Evolutionary conservation across 2,888 invertebrate species (phyloP), one percentile per base, ranked within the genome.

Genomic region (Aethes cnicana): DNA sequence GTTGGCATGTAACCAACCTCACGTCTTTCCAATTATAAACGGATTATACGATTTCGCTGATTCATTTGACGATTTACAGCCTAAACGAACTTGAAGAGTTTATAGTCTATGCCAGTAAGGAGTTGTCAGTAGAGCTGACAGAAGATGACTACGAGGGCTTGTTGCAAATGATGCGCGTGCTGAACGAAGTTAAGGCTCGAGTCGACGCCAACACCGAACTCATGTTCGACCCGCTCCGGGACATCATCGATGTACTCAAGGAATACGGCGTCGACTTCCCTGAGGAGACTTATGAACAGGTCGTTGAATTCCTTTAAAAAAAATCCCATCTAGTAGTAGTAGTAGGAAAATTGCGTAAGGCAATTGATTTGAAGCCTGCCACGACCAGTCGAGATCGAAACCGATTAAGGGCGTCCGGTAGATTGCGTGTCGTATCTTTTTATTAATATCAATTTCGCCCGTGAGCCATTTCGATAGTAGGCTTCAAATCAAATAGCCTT

Each of bases 141-240:
- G 96, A 97, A 53, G 96, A 97, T 56, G 97, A 98, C 74, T 96
- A 97, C 68, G 94, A 95, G 11, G 95, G 94, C 0, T 87, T 98
- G 2, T 90, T 98, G 1, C 91, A 92, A 46, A 94, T 97, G 28
- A 96, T 98, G 93, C 93, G 94, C 7, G 94, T 95, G 59, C 86
- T 98, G 28, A 93, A 95, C n/a, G 92, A 94, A 64, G 97, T 98
- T 57, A 91, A 94, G 9, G 95, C 95, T 61, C 88, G 91, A 26
- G 90, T 92, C 20, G 89, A 88, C 47, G 77, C 80, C 1, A 83
- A 80, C 30, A 97, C 97, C 1, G 97, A 97, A 63, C 92, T 91
- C 28, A 96, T 97, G 95, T 98, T 98, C 74, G 96, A 95, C 20
- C 97, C 97, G 0, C 84, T 98, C 0, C 93, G 95, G 56, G 94